Conservation (phyloP, 1,140 invertebrate genomes). For the Drosophila sp. region DNA sequence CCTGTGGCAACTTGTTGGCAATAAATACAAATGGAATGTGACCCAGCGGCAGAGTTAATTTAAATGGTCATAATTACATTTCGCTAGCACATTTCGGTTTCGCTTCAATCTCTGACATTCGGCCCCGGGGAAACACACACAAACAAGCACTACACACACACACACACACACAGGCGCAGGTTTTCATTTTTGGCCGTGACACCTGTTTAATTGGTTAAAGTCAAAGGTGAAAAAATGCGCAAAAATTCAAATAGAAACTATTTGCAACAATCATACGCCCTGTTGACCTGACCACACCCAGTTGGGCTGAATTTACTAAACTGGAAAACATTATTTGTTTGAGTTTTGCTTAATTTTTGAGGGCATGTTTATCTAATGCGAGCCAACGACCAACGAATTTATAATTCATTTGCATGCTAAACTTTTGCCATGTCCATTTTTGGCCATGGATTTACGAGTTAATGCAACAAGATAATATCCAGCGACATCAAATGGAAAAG, state of each 20-base stretch:
- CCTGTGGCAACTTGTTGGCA: background rate
- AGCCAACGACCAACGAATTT: conserved; percentile 30
- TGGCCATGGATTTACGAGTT: conserved; percentile 44
- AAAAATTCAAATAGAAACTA: background rate
- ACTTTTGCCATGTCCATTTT: conserved; percentile 41
- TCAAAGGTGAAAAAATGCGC: background rate
- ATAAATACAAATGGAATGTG: background rate
- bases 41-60: background rate
- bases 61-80: conserved; percentile 10
- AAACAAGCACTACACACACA: too few species aligned
- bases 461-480: conserved; percentile 62
- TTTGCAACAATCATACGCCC: conserved; percentile 42
- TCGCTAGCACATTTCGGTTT: background rate
- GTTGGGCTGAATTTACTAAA: background rate
- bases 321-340: background rate
- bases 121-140: background rate
- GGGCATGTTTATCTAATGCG: conserved; percentile 50
- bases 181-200: conserved; percentile 34
- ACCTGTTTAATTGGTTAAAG: conserved; percentile 48
- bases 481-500: conserved; percentile 50
- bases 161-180: background rate
- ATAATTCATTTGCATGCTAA: conserved; percentile 50
- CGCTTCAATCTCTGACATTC: conserved; percentile 6
- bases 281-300: background rate
- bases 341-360: background rate